Percentiles rank a stretch among this genome's conserved stretches.
These are phyloP conservation scores for Podarcis raffonei DNA, from an alignment of 2,113 vertebrate species.

Conservation along the genomic window DNA sequence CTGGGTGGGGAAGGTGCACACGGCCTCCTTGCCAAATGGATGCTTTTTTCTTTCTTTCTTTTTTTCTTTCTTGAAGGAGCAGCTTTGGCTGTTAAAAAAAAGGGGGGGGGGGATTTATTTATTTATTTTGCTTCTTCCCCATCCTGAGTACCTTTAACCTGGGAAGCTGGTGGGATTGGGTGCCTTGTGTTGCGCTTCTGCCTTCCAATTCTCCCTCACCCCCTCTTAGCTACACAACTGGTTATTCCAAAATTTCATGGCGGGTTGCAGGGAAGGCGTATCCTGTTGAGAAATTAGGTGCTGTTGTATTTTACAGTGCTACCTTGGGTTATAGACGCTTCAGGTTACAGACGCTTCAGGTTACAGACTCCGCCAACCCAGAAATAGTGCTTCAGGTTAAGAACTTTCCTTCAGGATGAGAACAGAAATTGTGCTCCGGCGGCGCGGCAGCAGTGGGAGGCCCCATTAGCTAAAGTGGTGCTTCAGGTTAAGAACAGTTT, in stretches of 20 bases:
- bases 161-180: neutral
- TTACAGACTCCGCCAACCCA: no score
- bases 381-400: no score
- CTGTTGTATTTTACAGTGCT: no score
- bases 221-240: neutral
- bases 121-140: rapidly evolving
- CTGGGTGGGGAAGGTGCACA: neutral
- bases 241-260: neutral
- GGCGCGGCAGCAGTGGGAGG: no score
- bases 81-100: rapidly evolving
- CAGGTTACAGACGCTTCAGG: no score
- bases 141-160: neutral
- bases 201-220: neutral
- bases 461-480: no score
- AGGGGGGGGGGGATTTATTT: no score
- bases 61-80: neutral
- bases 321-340: no score
- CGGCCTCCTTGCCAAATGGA: neutral
- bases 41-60: rapidly evolving
- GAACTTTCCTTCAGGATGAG: no score
- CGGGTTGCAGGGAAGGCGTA: neutral
- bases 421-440: no score
- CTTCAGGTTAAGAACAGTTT: no score
- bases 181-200: rapidly evolving
- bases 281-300: neutral